Conservation (phyloP, 2,888 invertebrate genomes). For the Diarsia mendica region DNA sequence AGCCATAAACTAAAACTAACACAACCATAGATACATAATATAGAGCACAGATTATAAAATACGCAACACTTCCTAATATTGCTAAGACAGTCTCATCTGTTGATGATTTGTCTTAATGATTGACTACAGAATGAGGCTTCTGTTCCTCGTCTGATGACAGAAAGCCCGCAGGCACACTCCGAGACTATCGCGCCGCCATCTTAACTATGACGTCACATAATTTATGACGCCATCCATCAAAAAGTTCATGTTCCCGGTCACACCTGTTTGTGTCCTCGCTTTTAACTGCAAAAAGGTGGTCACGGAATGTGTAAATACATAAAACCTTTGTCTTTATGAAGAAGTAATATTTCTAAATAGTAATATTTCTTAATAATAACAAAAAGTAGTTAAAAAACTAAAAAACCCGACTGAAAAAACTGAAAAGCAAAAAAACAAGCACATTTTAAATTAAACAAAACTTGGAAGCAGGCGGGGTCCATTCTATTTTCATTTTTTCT, state of each 20-base stretch:
- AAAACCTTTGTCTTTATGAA: slow-evolving; percentile 2
- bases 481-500: no score
- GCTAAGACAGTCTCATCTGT: no score
- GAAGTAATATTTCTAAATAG: no score
- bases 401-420: no score
- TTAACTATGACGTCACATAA: slow-evolving; percentile 65
- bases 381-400: no score
- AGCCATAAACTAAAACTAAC: no score
- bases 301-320: slow-evolving; percentile 17
- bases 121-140: slow-evolving; percentile 25
- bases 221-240: slow-evolving; percentile 69
- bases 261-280: slow-evolving; percentile 48
- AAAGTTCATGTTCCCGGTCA: slow-evolving; percentile 48
- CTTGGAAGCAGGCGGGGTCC: no score
- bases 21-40: no score
- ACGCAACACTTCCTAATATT: no score
- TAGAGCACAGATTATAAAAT: no score
- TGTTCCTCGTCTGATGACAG: slow-evolving; percentile 8
- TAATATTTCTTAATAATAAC: background rate
- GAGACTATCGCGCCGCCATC: slow-evolving; percentile 65
- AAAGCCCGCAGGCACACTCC: slow-evolving; percentile 14
- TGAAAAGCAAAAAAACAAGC: no score
- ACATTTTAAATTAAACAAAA: no score
- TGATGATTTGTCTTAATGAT: background rate
- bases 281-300: slow-evolving; percentile 28